These are phyloP conservation scores for Platyscelio sp. DNA, from an alignment of 2,888 invertebrate genomes.

Conservation along the genomic window DNA sequence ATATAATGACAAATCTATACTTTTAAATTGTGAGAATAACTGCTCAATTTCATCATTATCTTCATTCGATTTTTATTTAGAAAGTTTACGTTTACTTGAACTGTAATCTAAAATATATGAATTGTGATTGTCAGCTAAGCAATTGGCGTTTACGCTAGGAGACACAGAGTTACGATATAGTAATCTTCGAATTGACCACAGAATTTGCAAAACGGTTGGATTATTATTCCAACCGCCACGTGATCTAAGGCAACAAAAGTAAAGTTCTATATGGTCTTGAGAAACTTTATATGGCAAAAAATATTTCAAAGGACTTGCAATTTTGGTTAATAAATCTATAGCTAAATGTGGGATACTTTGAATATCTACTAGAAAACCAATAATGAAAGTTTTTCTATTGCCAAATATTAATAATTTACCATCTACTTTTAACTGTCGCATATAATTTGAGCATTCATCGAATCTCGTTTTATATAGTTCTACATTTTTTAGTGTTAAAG, in stretches of 20 bases:
- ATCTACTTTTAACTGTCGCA: not conserved
- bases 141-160: conserved; percentile 41
- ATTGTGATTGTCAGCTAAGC: conserved; percentile 7
- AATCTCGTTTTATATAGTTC: not conserved
- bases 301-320: conserved; percentile 32
- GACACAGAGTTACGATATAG: conserved; percentile 33
- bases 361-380: conserved; percentile 26
- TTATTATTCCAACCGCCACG: conserved; percentile 47
- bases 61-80: not conserved
- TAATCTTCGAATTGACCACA: conserved; percentile 38
- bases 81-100: conserved; percentile 4
- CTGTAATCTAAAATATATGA: conserved; percentile 4
- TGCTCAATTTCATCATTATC: conserved; percentile 10
- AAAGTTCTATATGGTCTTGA: conserved; percentile 39
- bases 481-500: conserved; percentile 61
- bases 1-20: not conserved
- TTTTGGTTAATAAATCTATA: conserved; percentile 16
- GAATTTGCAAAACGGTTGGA: conserved; percentile 23
- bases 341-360: conserved; percentile 18
- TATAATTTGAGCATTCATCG: conserved; percentile 9
- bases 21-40: conserved; percentile 10
- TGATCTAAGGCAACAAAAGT: conserved; percentile 39
- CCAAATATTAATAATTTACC: not conserved
- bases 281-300: conserved; percentile 39
- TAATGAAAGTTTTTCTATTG: conserved; percentile 18